These are phyloP conservation scores for Elymnias hypermnestra DNA, from an alignment of 1,140 invertebrate genomes.

Conservation along the genomic window DNA sequence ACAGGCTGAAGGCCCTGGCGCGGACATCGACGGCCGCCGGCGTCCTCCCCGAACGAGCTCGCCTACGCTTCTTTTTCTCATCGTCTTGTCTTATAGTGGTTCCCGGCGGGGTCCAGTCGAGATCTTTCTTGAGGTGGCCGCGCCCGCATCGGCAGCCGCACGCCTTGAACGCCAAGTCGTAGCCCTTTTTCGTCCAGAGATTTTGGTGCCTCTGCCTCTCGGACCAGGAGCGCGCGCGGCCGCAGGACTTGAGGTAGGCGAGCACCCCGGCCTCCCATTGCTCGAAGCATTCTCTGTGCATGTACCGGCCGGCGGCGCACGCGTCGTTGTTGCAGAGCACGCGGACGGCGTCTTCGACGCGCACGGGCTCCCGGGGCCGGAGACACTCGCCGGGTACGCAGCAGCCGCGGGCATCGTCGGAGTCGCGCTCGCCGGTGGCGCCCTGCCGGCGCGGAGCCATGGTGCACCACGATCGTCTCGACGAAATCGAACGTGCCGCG, in stretches of 20 bases:
- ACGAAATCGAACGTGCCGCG: conserved; percentile 64
- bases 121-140: conserved; percentile 95
- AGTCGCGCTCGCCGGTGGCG: conserved; percentile 68
- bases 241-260: conserved; percentile 91
- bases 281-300: conserved; percentile 97
- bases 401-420: conserved; percentile 78
- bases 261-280: conserved; percentile 93
- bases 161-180: conserved; percentile 94
- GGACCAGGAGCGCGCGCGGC: conserved; percentile 93
- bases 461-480: conserved; percentile 47
- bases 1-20: conserved; percentile 83
- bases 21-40: conserved; percentile 82
- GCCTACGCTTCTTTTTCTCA: conserved; percentile 80
- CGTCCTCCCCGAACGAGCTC: conserved; percentile 81
- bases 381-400: conserved; percentile 90
- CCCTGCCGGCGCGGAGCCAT: conserved; percentile 73
- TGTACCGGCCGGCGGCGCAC: conserved; percentile 90
- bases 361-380: conserved; percentile 82
- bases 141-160: conserved; percentile 92
- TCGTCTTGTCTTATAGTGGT: conserved; percentile 79
- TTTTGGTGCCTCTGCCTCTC: conserved; percentile 95
- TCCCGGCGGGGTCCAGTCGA: conserved; percentile 90
- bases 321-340: conserved; percentile 97
- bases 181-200: conserved; percentile 98
- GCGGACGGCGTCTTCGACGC: conserved; percentile 84